These are phyloP conservation scores for Bagarius yarrelli DNA, from an alignment of 2,113 vertebrate genomes.

Conservation along the genomic window DNA sequence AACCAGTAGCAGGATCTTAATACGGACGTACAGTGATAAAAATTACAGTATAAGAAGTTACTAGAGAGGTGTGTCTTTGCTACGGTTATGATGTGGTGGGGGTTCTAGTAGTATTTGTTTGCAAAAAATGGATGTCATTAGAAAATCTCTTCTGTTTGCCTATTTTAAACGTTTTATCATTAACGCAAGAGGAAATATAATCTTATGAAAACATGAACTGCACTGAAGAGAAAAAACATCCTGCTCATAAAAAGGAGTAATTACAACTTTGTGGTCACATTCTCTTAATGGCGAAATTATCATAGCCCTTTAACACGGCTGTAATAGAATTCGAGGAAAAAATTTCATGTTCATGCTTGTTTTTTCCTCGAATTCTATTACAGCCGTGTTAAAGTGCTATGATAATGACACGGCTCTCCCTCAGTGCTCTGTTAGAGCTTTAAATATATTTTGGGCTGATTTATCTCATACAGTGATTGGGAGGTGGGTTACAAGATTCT, in stretches of 20 bases:
- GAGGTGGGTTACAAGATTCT: not conserved
- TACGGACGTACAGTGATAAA: too few species aligned
- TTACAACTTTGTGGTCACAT: not conserved
- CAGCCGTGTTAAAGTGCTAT: not conserved
- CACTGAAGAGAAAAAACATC: not conserved
- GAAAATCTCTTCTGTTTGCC: too few species aligned
- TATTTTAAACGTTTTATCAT: too few species aligned
- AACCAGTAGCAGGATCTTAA: too few species aligned
- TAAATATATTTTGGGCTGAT: not conserved
- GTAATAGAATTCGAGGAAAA: not conserved
- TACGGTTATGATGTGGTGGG: too few species aligned
- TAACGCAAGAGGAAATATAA: too few species aligned
- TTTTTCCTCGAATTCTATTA: not conserved
- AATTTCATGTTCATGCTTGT: too few species aligned
- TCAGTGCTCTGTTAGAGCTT: not conserved
- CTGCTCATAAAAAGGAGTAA: not conserved
- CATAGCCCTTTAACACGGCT: not conserved
- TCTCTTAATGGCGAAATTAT: not conserved
- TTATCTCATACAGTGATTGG: not conserved
- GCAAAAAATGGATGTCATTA: too few species aligned
- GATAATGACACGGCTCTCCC: not conserved
- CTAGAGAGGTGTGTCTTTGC: too few species aligned
- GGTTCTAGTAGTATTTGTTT: too few species aligned
- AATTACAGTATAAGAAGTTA: too few species aligned
- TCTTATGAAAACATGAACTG: too few species aligned